phyloP scores from a whole-genome alignment of 2,888 invertebrate genomes.

The Drosophila cyrtoloma region DNA sequence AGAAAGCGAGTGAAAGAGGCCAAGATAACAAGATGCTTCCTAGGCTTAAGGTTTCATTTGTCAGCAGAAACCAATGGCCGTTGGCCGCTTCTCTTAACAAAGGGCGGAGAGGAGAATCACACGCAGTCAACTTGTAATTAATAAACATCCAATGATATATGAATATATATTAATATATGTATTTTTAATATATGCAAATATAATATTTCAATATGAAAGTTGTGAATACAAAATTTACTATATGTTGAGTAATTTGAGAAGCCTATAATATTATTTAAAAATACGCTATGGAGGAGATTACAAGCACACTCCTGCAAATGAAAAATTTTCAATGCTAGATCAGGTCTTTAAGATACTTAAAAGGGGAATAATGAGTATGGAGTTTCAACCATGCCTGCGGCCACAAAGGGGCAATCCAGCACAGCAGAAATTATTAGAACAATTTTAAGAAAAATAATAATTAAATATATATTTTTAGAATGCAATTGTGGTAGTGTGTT shows the following conservation, averaged over 20 bases:
- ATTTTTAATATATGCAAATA: background rate
- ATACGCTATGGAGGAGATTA: background rate
- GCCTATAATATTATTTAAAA: background rate
- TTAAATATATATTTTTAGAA: conserved; percentile 7
- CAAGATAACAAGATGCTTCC: conserved; percentile 11
- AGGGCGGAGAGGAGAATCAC: background rate
- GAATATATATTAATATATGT: background rate
- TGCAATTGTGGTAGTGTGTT: conserved; percentile 1
- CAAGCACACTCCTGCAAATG: background rate
- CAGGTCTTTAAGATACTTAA: background rate
- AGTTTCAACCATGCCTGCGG: background rate
- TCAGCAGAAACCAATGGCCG: conserved; percentile 25
- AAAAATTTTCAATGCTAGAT: background rate
- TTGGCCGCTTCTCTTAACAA: background rate
- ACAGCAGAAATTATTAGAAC: conserved; percentile 29
- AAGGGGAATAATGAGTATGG: background rate
- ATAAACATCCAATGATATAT: background rate
- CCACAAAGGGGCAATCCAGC: background rate
- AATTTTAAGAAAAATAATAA: conserved; percentile 17
- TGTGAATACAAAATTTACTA: background rate
- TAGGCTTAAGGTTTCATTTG: conserved; percentile 43
- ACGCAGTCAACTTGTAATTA: background rate
- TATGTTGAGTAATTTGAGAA: background rate
- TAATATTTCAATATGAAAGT: background rate
- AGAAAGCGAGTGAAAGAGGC: conserved; percentile 13